phyloP scores from a whole-genome alignment of 2,113 vertebrate species.

The Psittacula cyanocephala region DNA sequence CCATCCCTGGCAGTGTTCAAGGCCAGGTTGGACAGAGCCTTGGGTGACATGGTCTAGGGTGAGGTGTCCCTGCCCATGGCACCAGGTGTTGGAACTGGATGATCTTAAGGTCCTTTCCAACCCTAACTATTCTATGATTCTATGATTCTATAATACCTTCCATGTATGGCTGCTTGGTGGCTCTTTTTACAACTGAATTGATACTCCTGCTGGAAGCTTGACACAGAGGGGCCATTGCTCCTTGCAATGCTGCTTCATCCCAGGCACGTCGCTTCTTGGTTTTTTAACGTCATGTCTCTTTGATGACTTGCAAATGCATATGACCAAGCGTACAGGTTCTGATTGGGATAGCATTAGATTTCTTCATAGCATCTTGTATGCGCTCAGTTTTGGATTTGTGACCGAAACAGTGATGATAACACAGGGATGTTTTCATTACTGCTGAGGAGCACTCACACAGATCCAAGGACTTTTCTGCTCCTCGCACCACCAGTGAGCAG shows the following conservation, averaged over 20 bases:
- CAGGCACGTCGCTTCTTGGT: not conserved
- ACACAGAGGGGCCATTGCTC: not conserved
- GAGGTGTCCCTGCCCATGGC: not conserved
- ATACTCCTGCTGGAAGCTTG: not conserved
- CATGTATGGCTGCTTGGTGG: not conserved
- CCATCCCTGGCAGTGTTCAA: not conserved
- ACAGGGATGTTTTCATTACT: not conserved
- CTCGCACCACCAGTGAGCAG: fast-evolving
- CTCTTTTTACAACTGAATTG: not conserved
- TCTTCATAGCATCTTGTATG: not conserved
- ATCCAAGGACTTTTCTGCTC: not conserved
- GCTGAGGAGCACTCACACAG: not conserved
- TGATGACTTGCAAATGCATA: not conserved
- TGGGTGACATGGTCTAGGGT: not conserved
- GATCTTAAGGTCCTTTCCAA: not conserved
- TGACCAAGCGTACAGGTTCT: not conserved
- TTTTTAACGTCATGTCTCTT: not conserved
- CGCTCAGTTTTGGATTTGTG: not conserved
- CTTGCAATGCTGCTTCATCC: not conserved
- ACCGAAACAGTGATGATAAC: not conserved
- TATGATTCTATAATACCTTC: not conserved
- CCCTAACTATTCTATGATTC: not conserved
- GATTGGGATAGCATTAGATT: not conserved
- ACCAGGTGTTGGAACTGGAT: not conserved
- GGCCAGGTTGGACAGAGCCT: not conserved